Evolutionary conservation across 2,888 invertebrate species (phyloP).

Genomic region (Xanthostigma xanthostigma): DNA sequence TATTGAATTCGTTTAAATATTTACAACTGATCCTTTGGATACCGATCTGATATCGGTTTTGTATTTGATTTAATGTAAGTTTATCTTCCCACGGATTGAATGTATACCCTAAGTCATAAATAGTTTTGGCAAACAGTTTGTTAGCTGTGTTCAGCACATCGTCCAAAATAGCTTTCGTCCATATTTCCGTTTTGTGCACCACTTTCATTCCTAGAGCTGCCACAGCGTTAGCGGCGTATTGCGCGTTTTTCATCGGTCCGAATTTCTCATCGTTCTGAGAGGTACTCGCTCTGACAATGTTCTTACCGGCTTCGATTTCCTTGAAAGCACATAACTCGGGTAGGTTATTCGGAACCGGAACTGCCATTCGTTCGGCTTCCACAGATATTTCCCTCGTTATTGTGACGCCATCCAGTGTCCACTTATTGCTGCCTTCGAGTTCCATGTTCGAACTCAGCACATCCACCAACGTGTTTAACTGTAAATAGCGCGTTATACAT

Average conservation of each 20-base stretch:
- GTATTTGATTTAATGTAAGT: constrained; percentile 28
- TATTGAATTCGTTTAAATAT: constrained; percentile 29
- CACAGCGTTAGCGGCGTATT: constrained; percentile 39
- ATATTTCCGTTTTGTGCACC: constrained; percentile 38
- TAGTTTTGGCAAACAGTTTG: constrained; percentile 32
- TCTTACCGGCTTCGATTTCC: constrained; percentile 29
- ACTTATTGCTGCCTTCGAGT: constrained; percentile 9
- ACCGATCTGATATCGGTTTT: constrained; percentile 29
- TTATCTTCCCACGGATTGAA: constrained; percentile 40
- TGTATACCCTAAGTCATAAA: constrained; percentile 35
- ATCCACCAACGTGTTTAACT: constrained; percentile 19
- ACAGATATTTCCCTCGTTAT: neutral
- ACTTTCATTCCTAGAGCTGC: constrained; percentile 42
- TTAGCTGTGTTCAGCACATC: constrained; percentile 36
- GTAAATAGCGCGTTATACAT: constrained; percentile 24
- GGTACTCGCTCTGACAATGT: constrained; percentile 33
- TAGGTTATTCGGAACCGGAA: constrained; percentile 23
- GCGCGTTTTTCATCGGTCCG: constrained; percentile 31
- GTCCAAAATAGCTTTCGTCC: constrained; percentile 42
- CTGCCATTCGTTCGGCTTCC: neutral
- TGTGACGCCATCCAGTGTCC: constrained; percentile 11
- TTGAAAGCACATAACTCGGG: constrained; percentile 33
- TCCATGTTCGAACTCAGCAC: constrained; percentile 22
- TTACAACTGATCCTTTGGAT: constrained; percentile 26
- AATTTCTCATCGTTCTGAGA: constrained; percentile 35